Conservation (phyloP, 2,113 vertebrate genomes). For the Aegithalos caudatus region DNA sequence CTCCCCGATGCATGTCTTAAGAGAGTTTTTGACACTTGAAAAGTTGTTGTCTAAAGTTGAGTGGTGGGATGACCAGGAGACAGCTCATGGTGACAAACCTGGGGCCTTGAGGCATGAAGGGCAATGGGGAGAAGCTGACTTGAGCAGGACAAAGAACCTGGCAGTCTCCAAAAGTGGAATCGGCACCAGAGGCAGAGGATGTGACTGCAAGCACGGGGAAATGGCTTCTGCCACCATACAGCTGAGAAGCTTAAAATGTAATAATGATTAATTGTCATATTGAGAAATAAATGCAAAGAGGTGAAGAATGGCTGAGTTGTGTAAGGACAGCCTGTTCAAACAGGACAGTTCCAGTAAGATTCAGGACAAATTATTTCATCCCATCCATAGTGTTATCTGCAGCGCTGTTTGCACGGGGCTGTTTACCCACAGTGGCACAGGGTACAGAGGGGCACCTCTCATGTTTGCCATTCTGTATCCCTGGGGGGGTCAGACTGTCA, state of each 20-base stretch:
- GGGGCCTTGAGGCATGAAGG: fast-evolving
- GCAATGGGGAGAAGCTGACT: not conserved
- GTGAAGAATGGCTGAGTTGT: not conserved
- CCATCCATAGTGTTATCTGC: not conserved
- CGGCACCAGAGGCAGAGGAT: not conserved
- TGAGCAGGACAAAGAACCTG: not conserved
- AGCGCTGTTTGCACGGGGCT: not conserved
- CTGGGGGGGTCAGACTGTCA: not conserved
- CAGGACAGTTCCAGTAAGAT: not conserved
- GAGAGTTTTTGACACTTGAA: not conserved
- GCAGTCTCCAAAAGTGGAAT: not conserved
- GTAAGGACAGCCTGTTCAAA: not conserved
- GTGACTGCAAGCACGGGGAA: not conserved
- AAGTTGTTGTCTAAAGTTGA: not conserved
- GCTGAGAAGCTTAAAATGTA: not conserved
- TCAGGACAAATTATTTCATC: not conserved
- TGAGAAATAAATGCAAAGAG: not conserved
- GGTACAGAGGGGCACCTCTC: not conserved
- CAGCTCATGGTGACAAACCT: fast-evolving
- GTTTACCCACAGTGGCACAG: not conserved
- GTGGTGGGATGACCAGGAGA: not conserved
- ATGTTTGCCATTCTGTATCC: not conserved
- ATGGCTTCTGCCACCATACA: not conserved
- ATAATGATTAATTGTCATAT: not conserved
- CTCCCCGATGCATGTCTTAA: not conserved